These are phyloP conservation scores for Scatophagus argus DNA, from an alignment of 2,113 vertebrate species.

Conservation along the genomic window DNA sequence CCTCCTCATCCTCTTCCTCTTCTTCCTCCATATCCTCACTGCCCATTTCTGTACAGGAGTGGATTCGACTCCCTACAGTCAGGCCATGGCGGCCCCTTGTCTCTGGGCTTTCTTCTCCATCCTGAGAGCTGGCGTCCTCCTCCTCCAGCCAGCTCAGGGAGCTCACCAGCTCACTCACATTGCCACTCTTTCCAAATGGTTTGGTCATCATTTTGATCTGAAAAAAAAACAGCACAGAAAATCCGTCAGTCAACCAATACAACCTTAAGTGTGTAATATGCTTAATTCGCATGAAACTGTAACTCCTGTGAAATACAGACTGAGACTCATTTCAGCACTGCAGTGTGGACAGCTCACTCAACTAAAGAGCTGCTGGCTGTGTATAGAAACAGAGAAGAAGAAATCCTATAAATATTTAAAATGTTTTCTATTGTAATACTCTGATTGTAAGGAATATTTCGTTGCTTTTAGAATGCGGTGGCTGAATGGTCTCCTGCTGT, in stretches of 20 bases:
- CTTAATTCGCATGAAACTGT: too few relatives aligned
- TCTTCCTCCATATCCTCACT: constrained; percentile 84
- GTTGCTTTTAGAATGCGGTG: constrained; percentile 21
- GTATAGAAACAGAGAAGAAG: too few relatives aligned
- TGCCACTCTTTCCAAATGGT: constrained; percentile 81
- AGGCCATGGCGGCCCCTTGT: constrained; percentile 63
- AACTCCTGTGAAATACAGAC: constrained; percentile 2
- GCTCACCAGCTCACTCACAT: constrained; percentile 87
- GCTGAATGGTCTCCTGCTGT: constrained; percentile 53
- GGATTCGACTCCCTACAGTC: constrained; percentile 53
- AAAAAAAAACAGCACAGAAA: constrained; percentile 19
- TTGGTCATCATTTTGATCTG: constrained; percentile 90
- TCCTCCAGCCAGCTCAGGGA: constrained; percentile 89
- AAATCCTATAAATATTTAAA: constrained; percentile 4
- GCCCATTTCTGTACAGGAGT: constrained; percentile 82
- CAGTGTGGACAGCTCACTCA: constrained; percentile 62
- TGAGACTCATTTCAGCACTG: constrained; percentile 66
- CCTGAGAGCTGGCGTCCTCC: constrained; percentile 84
- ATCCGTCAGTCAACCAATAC: constrained; percentile 2
- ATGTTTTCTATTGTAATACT: neutral
- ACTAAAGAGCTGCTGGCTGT: neutral
- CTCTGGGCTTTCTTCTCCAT: constrained; percentile 82
- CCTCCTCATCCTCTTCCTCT: constrained; percentile 87
- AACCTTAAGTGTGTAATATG: neutral
- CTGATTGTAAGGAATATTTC: neutral